A percentile compares a stretch with the other conserved stretches of the same genome.
Evolutionary conservation across 2,797 vertebrate species (phyloP).

Genomic region (Typhlichthys eigenmanni): DNA sequence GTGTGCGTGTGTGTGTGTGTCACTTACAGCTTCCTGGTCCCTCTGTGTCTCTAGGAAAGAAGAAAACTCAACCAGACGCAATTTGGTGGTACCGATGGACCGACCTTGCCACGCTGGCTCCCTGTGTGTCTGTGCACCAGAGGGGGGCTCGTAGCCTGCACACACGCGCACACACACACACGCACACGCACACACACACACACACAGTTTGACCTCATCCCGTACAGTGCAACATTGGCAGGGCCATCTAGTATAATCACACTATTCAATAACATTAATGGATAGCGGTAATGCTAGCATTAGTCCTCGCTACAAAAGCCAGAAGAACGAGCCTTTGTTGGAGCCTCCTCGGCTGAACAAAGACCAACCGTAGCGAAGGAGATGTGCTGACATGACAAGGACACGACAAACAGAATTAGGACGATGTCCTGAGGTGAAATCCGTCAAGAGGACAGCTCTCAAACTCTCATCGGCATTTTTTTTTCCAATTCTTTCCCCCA

Average conservation of each 20-base stretch:
- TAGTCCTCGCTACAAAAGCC: constrained; percentile 4
- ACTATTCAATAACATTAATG: constrained; percentile 9
- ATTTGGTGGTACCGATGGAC: constrained; percentile 95
- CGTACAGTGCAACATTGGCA: background rate
- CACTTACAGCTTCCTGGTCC: constrained; percentile 92
- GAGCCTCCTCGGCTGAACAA: constrained; percentile 3
- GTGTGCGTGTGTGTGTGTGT: no score
- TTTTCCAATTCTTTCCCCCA: no score
- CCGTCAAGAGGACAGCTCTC: background rate
- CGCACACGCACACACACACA: constrained; percentile 28
- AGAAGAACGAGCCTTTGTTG: constrained; percentile 14
- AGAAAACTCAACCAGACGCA: constrained; percentile 94
- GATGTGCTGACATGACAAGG: constrained; percentile 1
- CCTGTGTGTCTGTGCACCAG: constrained; percentile 85
- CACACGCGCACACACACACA: constrained; percentile 34
- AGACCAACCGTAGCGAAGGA: constrained; percentile 9
- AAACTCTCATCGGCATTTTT: background rate
- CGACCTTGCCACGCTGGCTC: constrained; percentile 96
- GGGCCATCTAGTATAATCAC: constrained; percentile 10
- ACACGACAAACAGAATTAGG: background rate
- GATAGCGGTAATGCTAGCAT: constrained; percentile 11
- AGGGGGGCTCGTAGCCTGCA: constrained; percentile 87
- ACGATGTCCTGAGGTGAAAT: background rate
- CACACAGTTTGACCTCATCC: constrained; percentile 26
- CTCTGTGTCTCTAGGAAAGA: constrained; percentile 96